These are phyloP conservation scores for Ascaphus truei DNA, from an alignment of 2,113 vertebrate species.

Conservation along the genomic window DNA sequence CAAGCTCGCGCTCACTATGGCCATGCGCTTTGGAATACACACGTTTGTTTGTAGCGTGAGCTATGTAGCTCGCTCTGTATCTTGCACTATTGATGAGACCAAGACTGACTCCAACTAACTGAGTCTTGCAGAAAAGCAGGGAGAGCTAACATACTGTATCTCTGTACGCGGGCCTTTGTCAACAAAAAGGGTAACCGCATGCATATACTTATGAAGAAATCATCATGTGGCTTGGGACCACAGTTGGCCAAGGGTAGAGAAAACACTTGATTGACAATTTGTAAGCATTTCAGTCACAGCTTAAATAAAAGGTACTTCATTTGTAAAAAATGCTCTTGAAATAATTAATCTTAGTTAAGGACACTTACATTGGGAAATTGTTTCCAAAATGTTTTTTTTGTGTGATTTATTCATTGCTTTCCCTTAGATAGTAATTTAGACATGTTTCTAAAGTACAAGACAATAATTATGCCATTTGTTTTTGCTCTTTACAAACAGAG, in stretches of 20 bases:
- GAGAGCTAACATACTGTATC: too few relatives aligned
- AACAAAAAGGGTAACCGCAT: not conserved
- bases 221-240: not conserved
- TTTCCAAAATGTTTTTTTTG: not conserved
- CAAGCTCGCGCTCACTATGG: too few relatives aligned
- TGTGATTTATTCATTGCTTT: not conserved
- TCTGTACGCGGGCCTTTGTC: not conserved
- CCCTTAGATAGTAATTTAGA: not conserved
- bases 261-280: not conserved
- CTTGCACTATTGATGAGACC: too few relatives aligned
- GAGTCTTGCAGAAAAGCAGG: too few relatives aligned
- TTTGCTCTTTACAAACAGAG: too few relatives aligned
- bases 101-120: too few relatives aligned
- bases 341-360: not conserved
- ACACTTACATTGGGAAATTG: not conserved
- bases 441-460: too few relatives aligned
- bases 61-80: too few relatives aligned
- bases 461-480: too few relatives aligned
- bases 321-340: not conserved
- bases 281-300: not conserved
- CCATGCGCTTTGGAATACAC: too few relatives aligned
- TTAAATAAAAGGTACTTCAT: not conserved
- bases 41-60: too few relatives aligned
- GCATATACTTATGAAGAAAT: not conserved
- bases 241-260: not conserved